Evolutionary conservation across 1,140 invertebrate species (phyloP).

Genomic region (Calliopsis andreniformis): DNA sequence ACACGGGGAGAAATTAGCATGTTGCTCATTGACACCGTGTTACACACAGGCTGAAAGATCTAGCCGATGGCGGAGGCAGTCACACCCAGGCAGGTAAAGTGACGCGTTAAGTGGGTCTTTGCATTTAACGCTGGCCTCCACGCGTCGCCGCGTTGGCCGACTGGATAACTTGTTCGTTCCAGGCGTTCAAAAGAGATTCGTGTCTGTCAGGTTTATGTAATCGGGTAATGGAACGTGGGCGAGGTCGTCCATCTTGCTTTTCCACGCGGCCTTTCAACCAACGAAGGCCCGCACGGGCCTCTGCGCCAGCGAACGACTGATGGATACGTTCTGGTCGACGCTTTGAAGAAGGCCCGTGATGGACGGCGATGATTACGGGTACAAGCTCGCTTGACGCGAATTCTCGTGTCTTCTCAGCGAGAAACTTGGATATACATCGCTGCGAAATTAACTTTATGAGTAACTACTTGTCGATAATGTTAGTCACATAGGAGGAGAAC

Average conservation of each 20-base stretch:
- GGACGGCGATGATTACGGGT: background rate
- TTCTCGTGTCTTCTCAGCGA: background rate
- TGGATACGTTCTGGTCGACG: background rate
- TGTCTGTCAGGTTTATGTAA: slow-evolving; percentile 65
- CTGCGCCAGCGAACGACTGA: background rate
- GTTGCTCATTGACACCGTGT: slow-evolving; percentile 2
- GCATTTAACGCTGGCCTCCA: slow-evolving; percentile 62
- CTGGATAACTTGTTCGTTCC: slow-evolving; percentile 55
- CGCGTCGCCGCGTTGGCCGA: slow-evolving; percentile 45
- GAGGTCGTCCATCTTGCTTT: slow-evolving; percentile 57
- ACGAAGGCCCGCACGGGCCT: background rate
- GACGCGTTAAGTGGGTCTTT: slow-evolving; percentile 60
- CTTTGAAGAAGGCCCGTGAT: background rate
- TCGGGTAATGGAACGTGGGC: slow-evolving; percentile 66
- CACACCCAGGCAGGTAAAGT: slow-evolving; percentile 59
- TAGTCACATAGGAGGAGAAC: too few species aligned
- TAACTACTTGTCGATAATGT: too few species aligned
- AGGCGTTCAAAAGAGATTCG: slow-evolving; percentile 23
- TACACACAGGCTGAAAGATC: slow-evolving; percentile 14
- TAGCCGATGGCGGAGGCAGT: slow-evolving; percentile 38
- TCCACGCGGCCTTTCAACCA: slow-evolving; percentile 21
- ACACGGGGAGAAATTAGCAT: slow-evolving; percentile 13
- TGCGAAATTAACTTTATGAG: too few species aligned
- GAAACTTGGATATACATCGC: background rate
- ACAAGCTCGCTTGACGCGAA: background rate